Conservation (phyloP, 1,140 invertebrate species). For the Drosophila kikkawai region DNA sequence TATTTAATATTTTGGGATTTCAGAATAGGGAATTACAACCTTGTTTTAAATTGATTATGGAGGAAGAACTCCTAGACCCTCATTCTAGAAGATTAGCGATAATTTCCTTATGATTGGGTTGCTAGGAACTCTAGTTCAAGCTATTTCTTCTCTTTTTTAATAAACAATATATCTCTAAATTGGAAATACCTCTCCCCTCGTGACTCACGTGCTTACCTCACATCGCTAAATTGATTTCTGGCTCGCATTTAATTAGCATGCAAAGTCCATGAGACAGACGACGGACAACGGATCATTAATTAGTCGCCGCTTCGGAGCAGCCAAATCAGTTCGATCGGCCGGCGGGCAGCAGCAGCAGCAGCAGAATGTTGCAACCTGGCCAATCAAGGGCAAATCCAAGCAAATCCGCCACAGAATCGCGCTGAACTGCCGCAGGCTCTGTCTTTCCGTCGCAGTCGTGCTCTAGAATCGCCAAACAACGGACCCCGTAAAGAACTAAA, state of each 20-base stretch:
- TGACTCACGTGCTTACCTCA: slow-evolving; percentile 34
- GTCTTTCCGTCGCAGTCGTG: slow-evolving; percentile 55
- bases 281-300: slow-evolving; percentile 63
- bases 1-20: background rate
- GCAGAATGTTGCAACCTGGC: slow-evolving; percentile 50
- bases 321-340: slow-evolving; percentile 62
- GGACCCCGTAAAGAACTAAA: slow-evolving; percentile 23
- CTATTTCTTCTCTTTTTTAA: background rate
- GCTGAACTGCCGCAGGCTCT: slow-evolving; percentile 23
- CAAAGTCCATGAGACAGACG: slow-evolving; percentile 30
- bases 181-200: background rate
- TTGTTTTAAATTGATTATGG: background rate
- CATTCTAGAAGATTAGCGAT: no score
- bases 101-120: no score
- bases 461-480: slow-evolving; percentile 48
- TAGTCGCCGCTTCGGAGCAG: slow-evolving; percentile 56
- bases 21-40: no score
- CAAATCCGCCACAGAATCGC: slow-evolving; percentile 34
- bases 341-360: slow-evolving; percentile 53
- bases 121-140: no score
- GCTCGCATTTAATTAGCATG: slow-evolving; percentile 72
- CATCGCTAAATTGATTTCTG: slow-evolving; percentile 39
- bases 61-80: no score
- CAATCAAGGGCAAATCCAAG: slow-evolving; percentile 59
- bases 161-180: background rate